phyloP scores from a whole-genome alignment of 1,140 invertebrate species.

The Aphelenchoides besseyi region DNA sequence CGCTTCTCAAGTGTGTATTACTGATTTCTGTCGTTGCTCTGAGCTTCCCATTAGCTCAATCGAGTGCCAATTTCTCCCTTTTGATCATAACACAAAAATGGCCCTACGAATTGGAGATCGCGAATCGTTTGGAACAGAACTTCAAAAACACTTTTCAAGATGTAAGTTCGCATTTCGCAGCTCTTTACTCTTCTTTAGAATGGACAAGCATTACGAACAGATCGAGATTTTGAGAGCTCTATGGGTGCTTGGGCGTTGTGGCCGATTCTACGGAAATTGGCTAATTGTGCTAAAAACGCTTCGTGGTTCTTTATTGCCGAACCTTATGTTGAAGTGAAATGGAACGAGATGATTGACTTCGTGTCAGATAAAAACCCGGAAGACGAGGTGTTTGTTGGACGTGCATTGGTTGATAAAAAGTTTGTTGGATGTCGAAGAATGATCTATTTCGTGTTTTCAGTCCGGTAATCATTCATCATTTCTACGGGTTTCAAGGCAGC shows the following conservation, averaged over 20 bases:
- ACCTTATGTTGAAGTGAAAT: conserved; percentile 25
- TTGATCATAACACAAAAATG: conserved; percentile 16
- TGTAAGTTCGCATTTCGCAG: not conserved
- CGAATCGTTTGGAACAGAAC: not conserved
- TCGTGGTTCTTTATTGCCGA: conserved; percentile 24
- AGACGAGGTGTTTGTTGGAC: conserved; percentile 21
- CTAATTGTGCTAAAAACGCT: not conserved
- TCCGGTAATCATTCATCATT: conserved; percentile 34
- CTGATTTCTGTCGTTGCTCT: not conserved
- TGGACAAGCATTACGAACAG: not conserved
- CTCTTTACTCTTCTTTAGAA: conserved; percentile 6
- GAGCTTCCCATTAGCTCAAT: not conserved
- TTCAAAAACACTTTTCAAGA: not conserved
- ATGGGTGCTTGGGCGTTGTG: conserved; percentile 29
- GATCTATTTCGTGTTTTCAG: not conserved
- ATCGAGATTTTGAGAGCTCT: conserved; percentile 15
- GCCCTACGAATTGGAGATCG: conserved; percentile 15
- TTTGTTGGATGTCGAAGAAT: not conserved
- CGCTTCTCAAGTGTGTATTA: not conserved
- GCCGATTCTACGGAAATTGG: conserved; percentile 19
- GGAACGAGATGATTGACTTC: not conserved
- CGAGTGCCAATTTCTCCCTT: not conserved
- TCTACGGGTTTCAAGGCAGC: conserved; percentile 10
- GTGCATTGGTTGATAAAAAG: conserved; percentile 16
- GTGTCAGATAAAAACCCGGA: not conserved